Conservation (phyloP, 2,797 vertebrate genomes). For the Sebastes diploproa region DNA sequence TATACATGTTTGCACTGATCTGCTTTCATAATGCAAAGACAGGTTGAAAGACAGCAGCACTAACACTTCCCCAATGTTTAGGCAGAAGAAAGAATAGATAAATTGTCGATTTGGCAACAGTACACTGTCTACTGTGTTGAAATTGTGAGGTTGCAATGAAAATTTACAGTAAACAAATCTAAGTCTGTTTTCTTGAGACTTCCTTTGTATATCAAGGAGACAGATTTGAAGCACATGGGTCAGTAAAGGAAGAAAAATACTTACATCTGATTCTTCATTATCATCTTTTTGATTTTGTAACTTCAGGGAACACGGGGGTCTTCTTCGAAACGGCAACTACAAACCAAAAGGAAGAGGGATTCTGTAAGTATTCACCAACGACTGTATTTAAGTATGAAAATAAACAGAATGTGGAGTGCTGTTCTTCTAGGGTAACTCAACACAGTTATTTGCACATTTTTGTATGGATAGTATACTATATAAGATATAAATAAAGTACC, state of each 20-base stretch:
- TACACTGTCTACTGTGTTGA: not conserved
- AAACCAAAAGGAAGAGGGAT: not conserved
- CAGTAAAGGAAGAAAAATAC: not conserved
- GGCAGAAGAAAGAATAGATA: not conserved
- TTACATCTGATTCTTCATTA: constrained; percentile 62
- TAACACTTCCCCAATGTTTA: not conserved
- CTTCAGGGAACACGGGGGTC: constrained; percentile 68
- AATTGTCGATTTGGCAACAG: not conserved
- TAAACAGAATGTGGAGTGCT: not conserved
- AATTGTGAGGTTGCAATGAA: not conserved
- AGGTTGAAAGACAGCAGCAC: not conserved
- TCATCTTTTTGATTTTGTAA: constrained; percentile 57
- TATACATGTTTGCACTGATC: not conserved
- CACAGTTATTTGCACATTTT: not conserved
- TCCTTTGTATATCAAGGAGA: not conserved
- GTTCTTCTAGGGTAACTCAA: not conserved
- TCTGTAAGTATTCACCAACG: not conserved
- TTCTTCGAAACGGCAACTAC: constrained; percentile 58
- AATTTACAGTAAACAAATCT: constrained; percentile 6
- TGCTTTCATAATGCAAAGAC: not conserved
- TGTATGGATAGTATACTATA: not conserved
- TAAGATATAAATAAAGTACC: constrained; percentile 50
- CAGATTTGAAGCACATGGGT: not conserved
- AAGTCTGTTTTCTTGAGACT: not conserved
- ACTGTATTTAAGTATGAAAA: not conserved